Percentiles rank a stretch among this genome's conserved stretches.
Conservation (phyloP, 2,888 invertebrate species). For the Tetragonula carbonaria region DNA sequence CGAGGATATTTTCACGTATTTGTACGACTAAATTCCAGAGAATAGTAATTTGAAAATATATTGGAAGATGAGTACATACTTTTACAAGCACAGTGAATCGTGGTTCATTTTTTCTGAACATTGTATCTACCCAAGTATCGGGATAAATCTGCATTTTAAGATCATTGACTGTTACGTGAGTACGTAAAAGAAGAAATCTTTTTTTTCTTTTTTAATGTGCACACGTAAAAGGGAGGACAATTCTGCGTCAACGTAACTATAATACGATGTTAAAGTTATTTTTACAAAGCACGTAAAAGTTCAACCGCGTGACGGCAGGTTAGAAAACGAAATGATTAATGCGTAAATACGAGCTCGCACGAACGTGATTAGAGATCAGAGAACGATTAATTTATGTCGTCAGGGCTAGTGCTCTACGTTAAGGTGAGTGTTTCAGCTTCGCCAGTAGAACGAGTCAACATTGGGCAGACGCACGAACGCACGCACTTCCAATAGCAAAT, state of each 20-base stretch:
- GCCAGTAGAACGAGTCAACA: background rate
- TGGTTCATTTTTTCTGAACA: background rate
- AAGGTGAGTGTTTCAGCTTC: too few species aligned
- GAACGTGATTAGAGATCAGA: background rate
- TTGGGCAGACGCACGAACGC: background rate
- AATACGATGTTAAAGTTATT: background rate
- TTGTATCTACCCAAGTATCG: background rate
- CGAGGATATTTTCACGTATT: background rate
- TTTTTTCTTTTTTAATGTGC: too few species aligned
- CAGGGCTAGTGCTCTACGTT: background rate
- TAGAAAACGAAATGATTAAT: background rate
- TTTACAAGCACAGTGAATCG: background rate
- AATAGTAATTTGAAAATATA: background rate
- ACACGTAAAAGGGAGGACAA: background rate
- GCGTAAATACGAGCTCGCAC: background rate
- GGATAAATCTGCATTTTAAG: background rate
- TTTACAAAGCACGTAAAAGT: background rate
- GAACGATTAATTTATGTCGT: background rate
- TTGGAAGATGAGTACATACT: background rate
- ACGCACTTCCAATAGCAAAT: background rate
- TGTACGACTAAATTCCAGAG: background rate
- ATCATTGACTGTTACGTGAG: background rate
- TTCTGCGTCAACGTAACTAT: background rate
- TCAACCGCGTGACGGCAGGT: background rate
- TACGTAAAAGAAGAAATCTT: too few species aligned